Conservation (phyloP, 53 echinoderm and acorn worm genomes). For the Holothuria leucospilota region DNA sequence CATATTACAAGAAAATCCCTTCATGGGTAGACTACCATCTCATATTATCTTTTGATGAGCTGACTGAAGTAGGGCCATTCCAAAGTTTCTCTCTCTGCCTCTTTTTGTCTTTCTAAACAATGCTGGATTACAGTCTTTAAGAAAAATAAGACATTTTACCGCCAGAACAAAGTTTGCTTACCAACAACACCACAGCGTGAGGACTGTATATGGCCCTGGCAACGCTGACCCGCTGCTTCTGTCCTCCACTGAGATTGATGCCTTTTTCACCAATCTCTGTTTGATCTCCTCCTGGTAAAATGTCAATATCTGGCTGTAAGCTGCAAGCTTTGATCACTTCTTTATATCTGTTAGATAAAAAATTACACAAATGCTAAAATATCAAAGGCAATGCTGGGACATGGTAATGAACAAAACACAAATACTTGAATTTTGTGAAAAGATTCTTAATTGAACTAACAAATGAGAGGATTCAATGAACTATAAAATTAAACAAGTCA, state of each 20-base stretch:
- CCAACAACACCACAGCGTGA: conserved; percentile 58
- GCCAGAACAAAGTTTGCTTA: neutral
- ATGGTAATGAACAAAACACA: neutral
- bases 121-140: too few relatives aligned
- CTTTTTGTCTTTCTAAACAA: too few relatives aligned
- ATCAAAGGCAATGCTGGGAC: neutral
- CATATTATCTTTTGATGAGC: too few relatives aligned
- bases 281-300: conserved; percentile 73
- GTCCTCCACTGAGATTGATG: conserved; percentile 78
- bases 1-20: too few relatives aligned
- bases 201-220: conserved; percentile 65
- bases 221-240: conserved; percentile 73
- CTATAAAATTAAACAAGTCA: too few relatives aligned
- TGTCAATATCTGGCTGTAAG: conserved; percentile 77
- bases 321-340: conserved; percentile 65
- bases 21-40: too few relatives aligned
- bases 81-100: too few relatives aligned
- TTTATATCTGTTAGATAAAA: conserved; percentile 53
- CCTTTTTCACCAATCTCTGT: conserved; percentile 86
- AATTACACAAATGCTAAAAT: neutral
- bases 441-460: too few relatives aligned
- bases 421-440: too few relatives aligned
- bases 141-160: too few relatives aligned
- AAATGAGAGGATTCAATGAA: too few relatives aligned
- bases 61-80: too few relatives aligned